Base-by-base conservation (phyloP, 2,113 vertebrate species). In the Bambusicola thoracicus region DNA sequence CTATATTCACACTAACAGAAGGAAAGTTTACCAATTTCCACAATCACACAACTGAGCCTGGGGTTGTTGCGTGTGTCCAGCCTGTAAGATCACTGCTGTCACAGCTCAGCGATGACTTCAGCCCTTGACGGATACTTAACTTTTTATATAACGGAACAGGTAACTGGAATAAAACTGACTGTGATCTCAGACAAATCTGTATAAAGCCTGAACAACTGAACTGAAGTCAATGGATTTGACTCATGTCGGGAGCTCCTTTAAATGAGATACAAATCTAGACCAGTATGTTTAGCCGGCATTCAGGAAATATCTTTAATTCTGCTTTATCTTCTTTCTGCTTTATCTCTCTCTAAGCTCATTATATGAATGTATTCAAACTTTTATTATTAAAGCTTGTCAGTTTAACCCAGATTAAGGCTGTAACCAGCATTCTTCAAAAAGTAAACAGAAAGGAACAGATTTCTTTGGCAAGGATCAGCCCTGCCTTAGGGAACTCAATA, bases 321-420 rank as follows among this genome's bases (percentile, higher is more conserved):
- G 74, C 94, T 94, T 97, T 90, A 91, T 94, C 91, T 96, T 91
- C 91, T 92, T 94, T 93, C 84, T 90, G 81, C 90, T 94, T 96
- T 91, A 96, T 87, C 94, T 96, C 75, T 72, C 63, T 79, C 76
- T 96, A 90, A 95, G 85, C 92, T 97, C 88, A 95, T 96, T 96
- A 95, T 77, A 36, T 88, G 86, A 94, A 84, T 95, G 88, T 91
- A 85, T 89, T 93, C 79, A 92, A 91, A 96, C 85, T 93, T 97
- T 92, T 89, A 74, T 87, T 95, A 94, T 88, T 94, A 92, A 92
- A 94, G 43, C 85, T n/a, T 51, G 76, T 87, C 94, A 90, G 87
- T 93, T 91, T 91, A 93, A 90, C 93, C 90, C 83, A 90, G 93
- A 97, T 96, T 94, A 95, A 88, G 80, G 80, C 91, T 95, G 90